phyloP scores from a whole-genome alignment of 2,888 invertebrate species.

The Trichacis sp. region DNA sequence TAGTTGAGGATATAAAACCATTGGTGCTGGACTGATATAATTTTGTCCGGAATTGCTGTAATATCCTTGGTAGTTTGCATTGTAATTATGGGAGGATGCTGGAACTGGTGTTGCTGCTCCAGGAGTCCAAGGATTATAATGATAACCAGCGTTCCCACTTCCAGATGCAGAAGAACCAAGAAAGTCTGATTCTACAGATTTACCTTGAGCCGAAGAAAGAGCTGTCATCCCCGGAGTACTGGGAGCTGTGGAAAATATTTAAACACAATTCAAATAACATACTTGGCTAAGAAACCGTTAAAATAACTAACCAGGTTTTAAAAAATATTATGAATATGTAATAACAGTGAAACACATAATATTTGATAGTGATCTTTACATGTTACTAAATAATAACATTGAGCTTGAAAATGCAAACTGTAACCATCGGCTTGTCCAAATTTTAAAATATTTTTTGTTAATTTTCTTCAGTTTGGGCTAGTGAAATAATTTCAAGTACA shows the following conservation, averaged over 20 bases:
- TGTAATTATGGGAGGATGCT: conserved; percentile 74
- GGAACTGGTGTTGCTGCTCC: conserved; percentile 64
- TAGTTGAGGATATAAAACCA: conserved; percentile 83
- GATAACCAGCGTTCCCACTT: conserved; percentile 60
- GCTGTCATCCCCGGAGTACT: conserved; percentile 35
- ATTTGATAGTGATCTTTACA: no score
- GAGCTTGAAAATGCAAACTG: no score
- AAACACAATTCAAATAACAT: no score
- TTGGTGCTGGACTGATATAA: conserved; percentile 75
- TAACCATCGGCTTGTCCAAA: no score
- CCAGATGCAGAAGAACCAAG: conserved; percentile 49
- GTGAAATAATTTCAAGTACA: no score
- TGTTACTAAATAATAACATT: no score
- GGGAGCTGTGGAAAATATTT: conserved; percentile 61
- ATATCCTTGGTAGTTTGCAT: conserved; percentile 77
- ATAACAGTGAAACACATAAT: no score
- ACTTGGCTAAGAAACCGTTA: no score
- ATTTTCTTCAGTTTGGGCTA: no score
- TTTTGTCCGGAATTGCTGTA: conserved; percentile 76
- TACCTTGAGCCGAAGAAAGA: conserved; percentile 53
- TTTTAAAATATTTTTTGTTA: no score
- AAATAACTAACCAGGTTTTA: no score
- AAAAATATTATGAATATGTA: no score
- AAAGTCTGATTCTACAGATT: conserved; percentile 55
- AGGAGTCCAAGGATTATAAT: conserved; percentile 67